These are phyloP conservation scores for Holothuria glaberrima DNA, from an alignment of 35 echinoderm and acorn worm species.

Conservation along the genomic window DNA sequence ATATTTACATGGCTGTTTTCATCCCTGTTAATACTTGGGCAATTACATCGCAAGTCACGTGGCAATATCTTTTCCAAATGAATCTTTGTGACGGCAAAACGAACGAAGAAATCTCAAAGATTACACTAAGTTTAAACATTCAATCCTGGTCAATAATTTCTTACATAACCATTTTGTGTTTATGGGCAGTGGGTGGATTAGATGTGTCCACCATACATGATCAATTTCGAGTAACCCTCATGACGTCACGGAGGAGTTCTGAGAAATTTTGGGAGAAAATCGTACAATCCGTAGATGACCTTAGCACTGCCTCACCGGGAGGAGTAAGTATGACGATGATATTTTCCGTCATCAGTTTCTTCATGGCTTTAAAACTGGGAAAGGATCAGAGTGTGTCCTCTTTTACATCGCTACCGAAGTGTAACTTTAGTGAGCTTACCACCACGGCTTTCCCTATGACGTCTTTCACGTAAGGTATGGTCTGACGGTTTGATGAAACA, in stretches of 20 bases:
- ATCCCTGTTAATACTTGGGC: slow-evolving; percentile 64
- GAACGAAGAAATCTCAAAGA: not conserved
- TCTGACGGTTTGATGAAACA: too few relatives aligned
- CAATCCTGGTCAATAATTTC: slow-evolving; percentile 3
- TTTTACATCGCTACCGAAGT: not conserved
- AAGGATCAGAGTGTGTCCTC: slow-evolving; percentile 22
- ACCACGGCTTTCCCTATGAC: too few relatives aligned
- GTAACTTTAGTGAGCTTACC: not conserved
- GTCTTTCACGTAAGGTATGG: too few relatives aligned
- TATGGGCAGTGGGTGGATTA: slow-evolving; percentile 19
- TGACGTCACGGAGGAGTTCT: not conserved
- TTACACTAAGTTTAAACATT: not conserved
- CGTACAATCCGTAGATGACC: not conserved
- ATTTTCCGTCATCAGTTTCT: slow-evolving; percentile 1
- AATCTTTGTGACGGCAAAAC: not conserved
- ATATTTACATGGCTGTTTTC: slow-evolving; percentile 40
- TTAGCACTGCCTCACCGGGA: not conserved
- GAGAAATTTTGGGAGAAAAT: not conserved
- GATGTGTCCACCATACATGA: not conserved
- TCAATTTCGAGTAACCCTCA: slow-evolving; percentile 13
- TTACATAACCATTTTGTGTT: not conserved
- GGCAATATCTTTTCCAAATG: slow-evolving; percentile 32
- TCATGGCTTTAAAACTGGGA: slow-evolving; percentile 28
- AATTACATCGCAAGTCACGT: slow-evolving; percentile 51
- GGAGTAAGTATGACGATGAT: not conserved